A percentile compares a stretch with the other conserved stretches of the same genome.
These are phyloP conservation scores for Triplophysa tibetana DNA, from an alignment of 2,113 vertebrate species.

Conservation along the genomic window DNA sequence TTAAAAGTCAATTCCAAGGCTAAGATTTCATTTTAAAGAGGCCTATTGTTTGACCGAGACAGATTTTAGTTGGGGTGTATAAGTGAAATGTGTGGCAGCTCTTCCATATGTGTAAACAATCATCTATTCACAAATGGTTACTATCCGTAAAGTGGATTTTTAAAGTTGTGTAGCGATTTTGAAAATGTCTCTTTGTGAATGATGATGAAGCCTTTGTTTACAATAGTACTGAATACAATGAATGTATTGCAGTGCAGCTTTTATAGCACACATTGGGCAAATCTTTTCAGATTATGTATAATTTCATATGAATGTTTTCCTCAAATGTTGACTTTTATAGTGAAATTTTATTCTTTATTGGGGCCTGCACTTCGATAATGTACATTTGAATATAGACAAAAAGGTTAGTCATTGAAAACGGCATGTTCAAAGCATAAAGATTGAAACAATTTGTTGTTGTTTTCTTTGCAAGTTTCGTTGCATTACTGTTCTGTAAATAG, in stretches of 20 bases:
- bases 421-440: constrained; percentile 8
- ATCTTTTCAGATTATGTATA: neutral
- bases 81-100: neutral
- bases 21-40: too few species aligned
- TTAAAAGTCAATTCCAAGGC: too few species aligned
- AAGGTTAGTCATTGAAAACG: constrained; percentile 7
- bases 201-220: neutral
- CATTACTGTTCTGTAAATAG: neutral
- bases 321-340: neutral
- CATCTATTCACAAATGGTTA: neutral
- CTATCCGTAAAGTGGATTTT: neutral
- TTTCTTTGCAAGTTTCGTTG: neutral
- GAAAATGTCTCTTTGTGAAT: constrained; percentile 4
- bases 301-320: constrained; percentile 1
- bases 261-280: neutral
- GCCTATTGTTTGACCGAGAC: too few species aligned
- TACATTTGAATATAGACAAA: neutral
- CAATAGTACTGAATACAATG: neutral
- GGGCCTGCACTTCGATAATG: neutral
- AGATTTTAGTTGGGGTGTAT: neutral
- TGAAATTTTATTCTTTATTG: neutral
- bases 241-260: constrained; percentile 31
- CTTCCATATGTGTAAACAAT: neutral
- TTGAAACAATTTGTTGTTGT: neutral
- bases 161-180: neutral